Conservation (phyloP, 1,140 invertebrate species). For the Plectus sambesii region DNA sequence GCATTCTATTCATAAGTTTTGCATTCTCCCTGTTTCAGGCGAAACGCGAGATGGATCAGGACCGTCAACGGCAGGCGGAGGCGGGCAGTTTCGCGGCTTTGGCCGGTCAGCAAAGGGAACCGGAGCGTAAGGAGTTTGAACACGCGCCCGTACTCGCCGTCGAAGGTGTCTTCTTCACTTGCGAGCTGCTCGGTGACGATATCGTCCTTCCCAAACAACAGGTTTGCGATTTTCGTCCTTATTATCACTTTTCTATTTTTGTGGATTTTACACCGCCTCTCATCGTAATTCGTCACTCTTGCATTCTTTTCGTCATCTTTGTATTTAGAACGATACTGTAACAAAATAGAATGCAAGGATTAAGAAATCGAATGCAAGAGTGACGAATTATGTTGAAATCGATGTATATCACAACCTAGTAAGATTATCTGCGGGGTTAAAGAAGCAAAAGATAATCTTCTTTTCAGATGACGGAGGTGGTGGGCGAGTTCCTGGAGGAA, state of each 20-base stretch:
- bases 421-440: too few relatives aligned
- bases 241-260: conserved; percentile 9
- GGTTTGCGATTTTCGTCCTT: conserved; percentile 4
- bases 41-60: conserved; percentile 18
- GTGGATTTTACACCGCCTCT: too few relatives aligned
- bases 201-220: conserved; percentile 6
- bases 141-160: conserved; percentile 19
- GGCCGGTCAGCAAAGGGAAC: conserved; percentile 7
- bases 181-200: conserved; percentile 18
- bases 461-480: conserved; percentile 9
- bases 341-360: too few relatives aligned
- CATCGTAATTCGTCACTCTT: too few relatives aligned
- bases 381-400: too few relatives aligned
- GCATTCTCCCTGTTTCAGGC: too few relatives aligned
- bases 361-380: too few relatives aligned
- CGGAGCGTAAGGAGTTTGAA: conserved; percentile 14
- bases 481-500: conserved; percentile 14
- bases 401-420: too few relatives aligned
- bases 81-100: conserved; percentile 1
- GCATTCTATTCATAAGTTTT: too few relatives aligned
- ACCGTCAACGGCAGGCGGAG: conserved; percentile 9
- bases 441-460: too few relatives aligned
- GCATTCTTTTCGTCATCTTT: too few relatives aligned
- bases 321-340: too few relatives aligned
- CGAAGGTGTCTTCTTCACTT: conserved; percentile 15